A percentile compares a stretch with the other conserved stretches of the same genome.
Evolutionary conservation across 2,888 invertebrate genomes (phyloP).

Genomic region (Polydrusus tereticollis): DNA sequence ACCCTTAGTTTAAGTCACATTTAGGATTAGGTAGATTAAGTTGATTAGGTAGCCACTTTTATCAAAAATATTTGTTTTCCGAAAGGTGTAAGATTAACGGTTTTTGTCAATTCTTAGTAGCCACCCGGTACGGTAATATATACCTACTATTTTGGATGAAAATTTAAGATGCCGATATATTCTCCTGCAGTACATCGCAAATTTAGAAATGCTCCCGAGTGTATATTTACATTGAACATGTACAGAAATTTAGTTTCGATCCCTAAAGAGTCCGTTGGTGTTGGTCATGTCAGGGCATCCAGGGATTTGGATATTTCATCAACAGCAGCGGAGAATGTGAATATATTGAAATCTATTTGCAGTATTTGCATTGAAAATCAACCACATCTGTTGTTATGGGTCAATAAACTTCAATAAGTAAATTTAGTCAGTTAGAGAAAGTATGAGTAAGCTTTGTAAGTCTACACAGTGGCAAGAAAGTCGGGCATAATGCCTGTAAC

Average conservation of each 20-base stretch:
- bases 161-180: background rate
- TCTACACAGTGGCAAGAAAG: too few relatives aligned
- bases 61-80: too few relatives aligned
- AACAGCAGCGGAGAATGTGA: conserved; percentile 4
- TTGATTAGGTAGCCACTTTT: too few relatives aligned
- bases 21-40: too few relatives aligned
- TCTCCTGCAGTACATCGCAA: background rate
- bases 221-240: conserved; percentile 2
- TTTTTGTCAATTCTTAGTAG: background rate
- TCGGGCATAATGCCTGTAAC: too few relatives aligned
- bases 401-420: background rate
- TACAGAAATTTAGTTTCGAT: conserved; percentile 13
- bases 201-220: background rate
- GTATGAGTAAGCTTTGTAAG: too few relatives aligned
- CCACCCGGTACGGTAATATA: background rate
- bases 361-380: conserved; percentile 1
- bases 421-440: background rate
- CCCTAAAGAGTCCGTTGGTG: background rate
- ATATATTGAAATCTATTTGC: conserved; percentile 10
- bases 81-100: too few relatives aligned
- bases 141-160: background rate
- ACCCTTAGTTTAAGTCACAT: too few relatives aligned
- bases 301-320: conserved; percentile 23
- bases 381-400: background rate
- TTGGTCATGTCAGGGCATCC: conserved; percentile 2